Base-by-base conservation (phyloP, 2,888 invertebrate genomes). In the Lepidocyrtoides sp. region DNA sequence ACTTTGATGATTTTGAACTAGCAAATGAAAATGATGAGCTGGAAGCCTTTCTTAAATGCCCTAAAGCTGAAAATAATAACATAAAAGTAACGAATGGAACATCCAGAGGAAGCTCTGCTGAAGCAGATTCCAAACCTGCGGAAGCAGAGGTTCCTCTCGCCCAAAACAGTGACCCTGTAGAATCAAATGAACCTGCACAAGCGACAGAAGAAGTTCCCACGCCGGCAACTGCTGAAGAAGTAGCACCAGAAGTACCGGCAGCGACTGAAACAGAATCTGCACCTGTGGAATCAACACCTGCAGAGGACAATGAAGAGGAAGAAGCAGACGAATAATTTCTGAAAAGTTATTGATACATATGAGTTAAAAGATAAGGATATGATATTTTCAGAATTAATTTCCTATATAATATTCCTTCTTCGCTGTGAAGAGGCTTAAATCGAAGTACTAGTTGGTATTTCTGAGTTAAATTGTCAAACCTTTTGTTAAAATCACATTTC, bases 1-100 rank as follows among this genome's bases (percentile, higher is more conserved):
- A 99, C 95, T 99, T 98, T 95, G 98, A 98, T 95, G 97, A 97
- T 95, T 98, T 99, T 95, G 98, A 98, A 95, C 96, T 98, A 95
- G 97, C 98, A 23, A 98, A 98, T 95, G 99, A 99, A 96, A 96
- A 97, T 94, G 98, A 99, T 95, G 97, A 97, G 94, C 96, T 99
- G 95, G 98, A 98, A 95, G 97, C 97, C 95, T 99, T 99, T 95
- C 95, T 98, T 91, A 98, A 98, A 95, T 95, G 98, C 17, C 95
- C 95, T 26, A 93, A 92, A 66, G 90, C 93, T 60, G 92, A 92
- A 41, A 91, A 89, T 60, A 92, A 92, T 66, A 85, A 87, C 32
- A 29, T 82, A 2, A 75, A 86, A 86, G 86, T 85, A 66, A 54
- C 81, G n/a, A 92, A 92, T 89, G 94, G 93, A 54, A 93, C 91